A percentile compares a stretch with the other conserved stretches of the same genome.
Evolutionary conservation across 2,888 invertebrate genomes (phyloP).

Genomic region (Dichetophora obliterata): DNA sequence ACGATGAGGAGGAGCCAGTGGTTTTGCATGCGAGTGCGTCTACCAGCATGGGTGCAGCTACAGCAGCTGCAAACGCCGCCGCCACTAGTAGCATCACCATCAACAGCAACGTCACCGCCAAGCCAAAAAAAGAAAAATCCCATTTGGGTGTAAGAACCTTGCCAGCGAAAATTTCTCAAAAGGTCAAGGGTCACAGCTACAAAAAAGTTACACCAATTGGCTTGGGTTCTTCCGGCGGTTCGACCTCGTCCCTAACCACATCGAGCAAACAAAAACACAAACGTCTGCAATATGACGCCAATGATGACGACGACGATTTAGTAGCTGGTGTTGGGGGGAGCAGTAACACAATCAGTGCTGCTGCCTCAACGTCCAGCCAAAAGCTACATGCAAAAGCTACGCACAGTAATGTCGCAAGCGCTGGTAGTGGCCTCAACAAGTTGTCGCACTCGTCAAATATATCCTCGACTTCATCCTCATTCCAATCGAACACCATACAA

Average conservation of each 20-base stretch:
- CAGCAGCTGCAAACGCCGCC: constrained; percentile 42
- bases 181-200: constrained; percentile 67
- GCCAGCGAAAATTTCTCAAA: constrained; percentile 68
- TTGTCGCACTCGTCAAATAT: constrained; percentile 9
- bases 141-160: constrained; percentile 65
- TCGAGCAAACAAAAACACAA: constrained; percentile 63
- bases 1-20: constrained; percentile 68
- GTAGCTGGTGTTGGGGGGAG: constrained; percentile 17
- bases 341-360: constrained; percentile 5
- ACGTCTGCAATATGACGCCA: constrained; percentile 60
- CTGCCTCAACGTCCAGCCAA: constrained; percentile 26
- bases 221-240: constrained; percentile 60
- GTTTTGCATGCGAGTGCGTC: constrained; percentile 51
- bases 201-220: constrained; percentile 63
- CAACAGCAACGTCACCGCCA: constrained; percentile 47
- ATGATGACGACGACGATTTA: constrained; percentile 55
- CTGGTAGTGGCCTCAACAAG: neutral
- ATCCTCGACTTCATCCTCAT: constrained; percentile 48
- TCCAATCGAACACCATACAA: constrained; percentile 68
- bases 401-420: constrained; percentile 6
- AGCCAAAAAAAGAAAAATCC: constrained; percentile 67
- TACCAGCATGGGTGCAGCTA: constrained; percentile 14
- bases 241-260: constrained; percentile 56
- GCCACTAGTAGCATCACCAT: constrained; percentile 13
- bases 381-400: constrained; percentile 46